Evolutionary conservation across 2,888 invertebrate species (phyloP).

Genomic region (Elysia crispata): DNA sequence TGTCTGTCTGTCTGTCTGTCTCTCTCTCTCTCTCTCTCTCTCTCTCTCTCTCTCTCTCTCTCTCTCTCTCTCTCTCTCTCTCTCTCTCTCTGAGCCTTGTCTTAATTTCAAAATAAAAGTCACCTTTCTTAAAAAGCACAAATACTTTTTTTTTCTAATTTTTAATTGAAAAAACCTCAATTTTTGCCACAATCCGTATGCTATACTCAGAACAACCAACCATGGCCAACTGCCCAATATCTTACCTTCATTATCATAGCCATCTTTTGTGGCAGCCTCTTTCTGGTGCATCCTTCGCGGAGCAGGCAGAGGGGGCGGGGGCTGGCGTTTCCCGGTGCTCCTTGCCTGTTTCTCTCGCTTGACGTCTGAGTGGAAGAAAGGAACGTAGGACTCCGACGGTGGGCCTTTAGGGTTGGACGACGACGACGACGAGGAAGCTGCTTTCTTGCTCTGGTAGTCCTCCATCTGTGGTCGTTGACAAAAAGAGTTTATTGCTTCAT

Average conservation of each 20-base stretch:
- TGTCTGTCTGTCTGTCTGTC: too few species aligned
- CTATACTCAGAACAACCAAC: background rate
- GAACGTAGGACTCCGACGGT: constrained; percentile 62
- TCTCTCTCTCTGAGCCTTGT: too few species aligned
- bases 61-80: too few species aligned
- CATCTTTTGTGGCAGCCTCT: constrained; percentile 52
- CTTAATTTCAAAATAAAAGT: too few species aligned
- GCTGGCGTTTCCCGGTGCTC: constrained; percentile 53
- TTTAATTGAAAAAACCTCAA: too few species aligned
- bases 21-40: too few species aligned
- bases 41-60: too few species aligned
- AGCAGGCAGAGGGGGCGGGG: constrained; percentile 58
- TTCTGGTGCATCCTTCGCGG: constrained; percentile 49
- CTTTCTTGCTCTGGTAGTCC: constrained; percentile 42
- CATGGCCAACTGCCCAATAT: background rate
- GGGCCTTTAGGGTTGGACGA: too few species aligned
- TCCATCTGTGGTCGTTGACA: constrained; percentile 46
- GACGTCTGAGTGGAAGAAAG: constrained; percentile 56
- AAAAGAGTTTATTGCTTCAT: too few species aligned
- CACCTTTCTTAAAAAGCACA: too few species aligned
- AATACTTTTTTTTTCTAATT: too few species aligned
- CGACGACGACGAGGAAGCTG: constrained; percentile 26
- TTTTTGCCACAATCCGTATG: too few species aligned
- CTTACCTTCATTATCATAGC: constrained; percentile 69
- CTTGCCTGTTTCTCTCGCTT: constrained; percentile 47